Base-by-base conservation (phyloP, 1,140 invertebrate genomes). In the Campoletis sonorensis region DNA sequence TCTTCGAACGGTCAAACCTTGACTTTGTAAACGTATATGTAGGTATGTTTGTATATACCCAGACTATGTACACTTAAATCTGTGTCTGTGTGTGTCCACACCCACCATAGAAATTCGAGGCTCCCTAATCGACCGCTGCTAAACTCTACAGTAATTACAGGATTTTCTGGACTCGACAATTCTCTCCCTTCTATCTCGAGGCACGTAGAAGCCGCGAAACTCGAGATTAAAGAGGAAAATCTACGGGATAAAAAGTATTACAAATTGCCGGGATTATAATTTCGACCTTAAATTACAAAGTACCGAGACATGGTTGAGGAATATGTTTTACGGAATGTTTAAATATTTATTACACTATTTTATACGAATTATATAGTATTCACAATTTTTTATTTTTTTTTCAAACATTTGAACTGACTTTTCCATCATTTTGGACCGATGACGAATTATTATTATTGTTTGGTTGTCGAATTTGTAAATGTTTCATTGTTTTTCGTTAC, bases 101-200 rank as follows among this genome's bases (percentile, higher is more conserved):
- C 18, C 11, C 27, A 33, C 49, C 54, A 21, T 33, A 54, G 73
- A 77, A 77, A 61, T 61, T 23, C 83, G 54, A 79, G 37, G 82
- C 84, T 70, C 82, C 79, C 84, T 86, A 86, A 86, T 86, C 84
- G 84, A 86, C 84, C 83, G 73, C 82, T 80, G 76, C 82, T 84
- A 85, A 64, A 78, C n/a, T 78, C 76, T 21, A 73, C 72, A 75
- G 72, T 82, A 87, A 88, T 87, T 87, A 85, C 58, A 70, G 77
- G 79, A 85, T 85, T 84, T 87, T 85, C 80, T 84, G 67, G 64
- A 54, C 80, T 80, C 80, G 61, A 16, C 78, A 45, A 67, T 70
- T 78, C 76, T 61, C 81, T 76, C 80, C 79, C 81, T 80, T 81
- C 82, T 81, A 83, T 79, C 64, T 18, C 26, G 11, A 18, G 18